Evolutionary conservation across 2,888 invertebrate genomes (phyloP).

Genomic region (Rhopalosiphum nymphaeae): DNA sequence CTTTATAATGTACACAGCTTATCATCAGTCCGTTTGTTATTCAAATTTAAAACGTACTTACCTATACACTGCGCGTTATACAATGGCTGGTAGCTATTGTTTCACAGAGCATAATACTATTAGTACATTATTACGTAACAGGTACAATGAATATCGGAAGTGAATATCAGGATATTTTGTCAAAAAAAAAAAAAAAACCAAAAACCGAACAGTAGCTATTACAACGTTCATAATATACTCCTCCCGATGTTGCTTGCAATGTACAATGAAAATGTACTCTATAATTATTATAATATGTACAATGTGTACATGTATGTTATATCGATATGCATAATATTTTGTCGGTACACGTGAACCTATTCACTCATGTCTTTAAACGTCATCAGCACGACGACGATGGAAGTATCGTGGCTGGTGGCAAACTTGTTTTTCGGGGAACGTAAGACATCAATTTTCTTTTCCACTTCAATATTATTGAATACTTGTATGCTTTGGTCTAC

Average conservation of each 20-base stretch:
- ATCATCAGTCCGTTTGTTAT: constrained; percentile 43
- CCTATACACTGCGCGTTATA: neutral
- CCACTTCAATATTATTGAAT: neutral
- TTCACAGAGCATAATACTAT: neutral
- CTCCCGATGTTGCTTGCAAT: neutral
- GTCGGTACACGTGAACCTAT: neutral
- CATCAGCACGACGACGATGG: neutral
- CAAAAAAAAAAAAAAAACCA: neutral
- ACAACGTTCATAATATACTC: neutral
- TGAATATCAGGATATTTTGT: neutral
- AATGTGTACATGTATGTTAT: neutral
- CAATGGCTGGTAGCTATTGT: constrained; percentile 19
- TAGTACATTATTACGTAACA: neutral
- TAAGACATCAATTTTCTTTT: neutral
- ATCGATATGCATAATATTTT: neutral
- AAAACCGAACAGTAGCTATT: neutral
- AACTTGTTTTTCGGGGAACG: neutral
- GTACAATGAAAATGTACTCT: neutral
- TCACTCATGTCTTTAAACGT: neutral
- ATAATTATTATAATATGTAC: neutral
- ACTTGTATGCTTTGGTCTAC: neutral
- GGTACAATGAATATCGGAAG: neutral
- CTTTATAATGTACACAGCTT: neutral
- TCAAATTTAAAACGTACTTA: constrained; percentile 35
- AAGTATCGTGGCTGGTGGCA: neutral